Percentiles rank a stretch among this genome's conserved stretches.
Evolutionary conservation across 2,797 vertebrate genomes (phyloP).

Genomic region (Coreius guichenoti): DNA sequence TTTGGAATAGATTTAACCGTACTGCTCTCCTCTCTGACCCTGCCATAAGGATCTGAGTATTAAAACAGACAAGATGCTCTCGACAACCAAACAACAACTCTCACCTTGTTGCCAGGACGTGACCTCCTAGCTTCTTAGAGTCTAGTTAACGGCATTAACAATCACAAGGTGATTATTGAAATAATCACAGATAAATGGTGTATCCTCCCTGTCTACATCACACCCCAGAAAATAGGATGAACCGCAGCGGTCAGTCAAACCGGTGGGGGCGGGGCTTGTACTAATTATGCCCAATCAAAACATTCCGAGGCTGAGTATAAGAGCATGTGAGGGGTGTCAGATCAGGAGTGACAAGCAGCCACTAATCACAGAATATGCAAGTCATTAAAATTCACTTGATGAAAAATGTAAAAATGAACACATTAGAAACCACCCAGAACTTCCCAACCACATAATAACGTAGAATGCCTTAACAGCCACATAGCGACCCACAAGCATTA

Average conservation of each 20-base stretch:
- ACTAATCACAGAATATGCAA: neutral
- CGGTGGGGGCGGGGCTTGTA: neutral
- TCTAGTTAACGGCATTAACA: constrained; percentile 3
- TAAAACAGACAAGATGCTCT: constrained; percentile 30
- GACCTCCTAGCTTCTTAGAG: neutral
- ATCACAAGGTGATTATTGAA: neutral
- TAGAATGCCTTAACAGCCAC: neutral
- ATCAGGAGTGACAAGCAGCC: neutral
- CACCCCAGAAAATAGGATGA: neutral
- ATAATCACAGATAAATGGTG: neutral
- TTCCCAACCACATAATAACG: neutral
- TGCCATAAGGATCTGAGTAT: constrained; percentile 31
- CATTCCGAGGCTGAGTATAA: neutral
- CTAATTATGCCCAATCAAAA: neutral
- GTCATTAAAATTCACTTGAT: neutral
- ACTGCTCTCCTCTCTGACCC: constrained; percentile 53
- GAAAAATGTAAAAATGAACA: neutral
- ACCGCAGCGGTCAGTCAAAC: neutral
- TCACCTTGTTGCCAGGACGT: neutral
- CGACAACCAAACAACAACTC: constrained; percentile 14
- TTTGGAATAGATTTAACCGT: constrained; percentile 55
- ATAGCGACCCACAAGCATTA: neutral
- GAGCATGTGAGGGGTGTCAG: neutral
- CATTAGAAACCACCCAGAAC: neutral
- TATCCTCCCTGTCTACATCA: neutral